Base-by-base conservation (phyloP, 2,888 invertebrate species). In the Chirona hameri region DNA sequence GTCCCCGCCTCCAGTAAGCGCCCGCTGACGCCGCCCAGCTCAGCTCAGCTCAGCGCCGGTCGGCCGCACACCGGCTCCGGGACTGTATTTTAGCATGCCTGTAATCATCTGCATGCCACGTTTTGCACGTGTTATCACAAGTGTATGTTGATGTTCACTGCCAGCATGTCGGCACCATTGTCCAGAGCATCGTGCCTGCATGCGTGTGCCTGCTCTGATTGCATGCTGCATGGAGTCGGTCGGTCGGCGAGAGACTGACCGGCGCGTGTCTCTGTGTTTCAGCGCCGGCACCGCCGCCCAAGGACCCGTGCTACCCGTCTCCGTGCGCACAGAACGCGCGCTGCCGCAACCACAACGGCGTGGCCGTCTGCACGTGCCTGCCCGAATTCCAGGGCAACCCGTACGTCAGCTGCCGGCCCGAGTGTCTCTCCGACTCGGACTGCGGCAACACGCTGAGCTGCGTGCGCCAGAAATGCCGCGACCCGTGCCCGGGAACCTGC, bases 321-420 rank as follows among this genome's bases (percentile, higher is more conserved):
- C 95, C 95, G n/a, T 95, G 95, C 86, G 95, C 95, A 83, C 93
- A 93, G 86, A 96, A 95, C 87, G 93, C 96, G 0, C 90, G 93
- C 83, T 96, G 96, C 87, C 91, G 91, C 0, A 91, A 92, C 48
- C 89, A n/a, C n/a, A n/a, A n/a, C n/a, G n/a, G n/a, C n/a, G n/a
- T n/a, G n/a, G n/a, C n/a, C n/a, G n/a, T n/a, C 80, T 95, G 95
- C 88, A 93, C 94, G 83, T 95, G 95, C 86, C 91, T 92, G 87
- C 90, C 92, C 82, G 92, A 92, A 85, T 52, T 14, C 27, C 84
- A 72, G n/a, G 87, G 87, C 10, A 83, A 91, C 81, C 93, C 95
- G 21, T 89, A 90, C 5, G 92, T 92, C 76, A 92, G 93, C 27
- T 96, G 95, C 87, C 90, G 93, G 86, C 83, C 95, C 0, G 95